phyloP scores from a whole-genome alignment of 30 jellyfish, hydroid and myxozoan genomes.

The Mastigias papua region DNA sequence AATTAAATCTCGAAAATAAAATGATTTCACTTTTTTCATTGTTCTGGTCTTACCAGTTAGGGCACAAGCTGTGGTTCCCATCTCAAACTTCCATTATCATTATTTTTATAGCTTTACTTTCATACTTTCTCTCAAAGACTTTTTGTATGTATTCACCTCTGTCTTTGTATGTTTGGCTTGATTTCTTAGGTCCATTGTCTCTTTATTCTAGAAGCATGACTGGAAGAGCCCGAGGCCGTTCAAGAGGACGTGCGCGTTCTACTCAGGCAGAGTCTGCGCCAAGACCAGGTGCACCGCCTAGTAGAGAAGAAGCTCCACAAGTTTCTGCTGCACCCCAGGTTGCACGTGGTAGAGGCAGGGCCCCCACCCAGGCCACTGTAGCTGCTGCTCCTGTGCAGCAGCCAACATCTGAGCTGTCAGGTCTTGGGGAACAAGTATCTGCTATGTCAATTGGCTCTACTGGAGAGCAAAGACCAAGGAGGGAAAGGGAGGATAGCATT shows the following conservation, averaged over 20 bases:
- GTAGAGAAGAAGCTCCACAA: slow-evolving; percentile 79
- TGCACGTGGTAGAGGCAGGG: slow-evolving; percentile 92
- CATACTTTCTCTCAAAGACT: not conserved
- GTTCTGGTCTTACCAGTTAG: too few relatives aligned
- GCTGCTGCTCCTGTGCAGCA: slow-evolving; percentile 42
- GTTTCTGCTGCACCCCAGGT: slow-evolving; percentile 43
- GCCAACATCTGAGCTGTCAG: slow-evolving; percentile 30
- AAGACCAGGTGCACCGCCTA: slow-evolving; percentile 75
- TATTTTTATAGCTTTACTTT: too few relatives aligned
- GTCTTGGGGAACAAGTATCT: slow-evolving; percentile 69
- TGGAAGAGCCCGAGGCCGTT: slow-evolving; percentile 95
- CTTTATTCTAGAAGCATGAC: slow-evolving; percentile 58
- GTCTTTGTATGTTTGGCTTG: not conserved
- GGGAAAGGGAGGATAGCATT: slow-evolving; percentile 50
- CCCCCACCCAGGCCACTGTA: slow-evolving; percentile 64
- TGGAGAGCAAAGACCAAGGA: slow-evolving; percentile 63
- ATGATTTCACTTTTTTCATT: too few relatives aligned
- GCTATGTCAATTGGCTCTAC: slow-evolving; percentile 29
- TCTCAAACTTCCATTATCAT: too few relatives aligned
- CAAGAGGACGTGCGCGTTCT: slow-evolving; percentile 84
- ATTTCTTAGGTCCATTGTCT: not conserved
- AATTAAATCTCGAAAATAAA: too few relatives aligned
- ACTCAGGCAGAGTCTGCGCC: slow-evolving; percentile 79
- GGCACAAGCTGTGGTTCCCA: too few relatives aligned
- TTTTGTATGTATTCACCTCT: not conserved